Conservation (phyloP, 2,113 vertebrate genomes). For the Phaetusa simplex region DNA sequence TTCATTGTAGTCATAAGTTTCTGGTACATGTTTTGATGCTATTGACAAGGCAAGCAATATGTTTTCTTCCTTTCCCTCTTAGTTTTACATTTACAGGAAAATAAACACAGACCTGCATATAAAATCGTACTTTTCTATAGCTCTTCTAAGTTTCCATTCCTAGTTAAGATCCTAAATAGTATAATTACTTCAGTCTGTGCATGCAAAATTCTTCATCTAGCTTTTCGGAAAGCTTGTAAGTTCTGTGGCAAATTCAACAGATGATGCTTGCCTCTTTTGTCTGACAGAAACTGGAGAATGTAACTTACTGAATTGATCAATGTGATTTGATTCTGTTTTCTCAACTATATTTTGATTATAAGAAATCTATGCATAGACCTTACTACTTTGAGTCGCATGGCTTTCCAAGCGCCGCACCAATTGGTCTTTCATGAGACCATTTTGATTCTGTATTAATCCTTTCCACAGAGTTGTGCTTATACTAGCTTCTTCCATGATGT, state of each 20-base stretch:
- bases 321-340: not conserved
- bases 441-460: not conserved
- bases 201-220: not conserved
- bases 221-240: not conserved
- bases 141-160: not conserved
- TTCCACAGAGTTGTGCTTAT: not conserved
- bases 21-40: slow-evolving; percentile 63
- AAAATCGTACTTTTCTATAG: not conserved
- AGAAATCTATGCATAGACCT: not conserved
- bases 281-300: not conserved
- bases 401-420: not conserved
- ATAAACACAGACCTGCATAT: not conserved
- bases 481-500: not conserved
- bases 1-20: slow-evolving; percentile 58
- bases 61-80: not conserved
- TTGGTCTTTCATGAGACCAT: not conserved
- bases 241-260: not conserved
- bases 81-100: not conserved
- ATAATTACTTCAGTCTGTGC: not conserved
- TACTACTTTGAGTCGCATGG: not conserved
- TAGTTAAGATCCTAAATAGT: not conserved
- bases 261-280: not conserved
- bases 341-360: not conserved
- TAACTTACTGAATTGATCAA: not conserved
- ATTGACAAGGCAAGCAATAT: not conserved